phyloP scores from a whole-genome alignment of 2,888 invertebrate species.

The Nebria brevicollis region DNA sequence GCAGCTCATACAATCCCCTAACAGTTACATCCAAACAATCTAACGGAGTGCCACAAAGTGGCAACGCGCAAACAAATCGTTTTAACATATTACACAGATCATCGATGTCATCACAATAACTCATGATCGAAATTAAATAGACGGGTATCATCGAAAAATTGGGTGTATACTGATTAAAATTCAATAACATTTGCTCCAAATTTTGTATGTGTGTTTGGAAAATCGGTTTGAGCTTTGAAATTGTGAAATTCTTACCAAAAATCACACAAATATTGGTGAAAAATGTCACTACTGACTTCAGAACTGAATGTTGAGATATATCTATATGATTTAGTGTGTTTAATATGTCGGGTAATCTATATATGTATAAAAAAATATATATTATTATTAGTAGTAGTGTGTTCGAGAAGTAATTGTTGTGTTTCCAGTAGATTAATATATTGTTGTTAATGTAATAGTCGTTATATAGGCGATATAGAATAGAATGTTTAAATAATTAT shows the following conservation, averaged over 20 bases:
- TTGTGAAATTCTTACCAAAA: slow-evolving; percentile 74
- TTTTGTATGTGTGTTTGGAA: slow-evolving; percentile 69
- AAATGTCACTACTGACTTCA: slow-evolving; percentile 67
- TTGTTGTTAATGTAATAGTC: too few species aligned
- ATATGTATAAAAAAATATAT: too few species aligned
- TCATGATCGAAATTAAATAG: slow-evolving; percentile 69
- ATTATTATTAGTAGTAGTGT: too few species aligned
- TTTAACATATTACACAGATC: slow-evolving; percentile 69
- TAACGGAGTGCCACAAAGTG: slow-evolving; percentile 66
- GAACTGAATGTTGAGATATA: slow-evolving; percentile 64
- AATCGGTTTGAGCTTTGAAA: slow-evolving; percentile 67
- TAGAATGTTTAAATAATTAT: slow-evolving; percentile 8
- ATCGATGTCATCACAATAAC: slow-evolving; percentile 63
- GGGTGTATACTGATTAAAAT: slow-evolving; percentile 66
- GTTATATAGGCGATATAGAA: too few species aligned
- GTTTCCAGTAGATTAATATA: too few species aligned
- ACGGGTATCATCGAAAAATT: slow-evolving; percentile 70
- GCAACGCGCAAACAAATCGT: slow-evolving; percentile 67
- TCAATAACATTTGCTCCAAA: slow-evolving; percentile 72
- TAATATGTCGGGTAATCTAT: slow-evolving; percentile 69
- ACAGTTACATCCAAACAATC: slow-evolving; percentile 61
- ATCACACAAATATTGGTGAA: slow-evolving; percentile 71
- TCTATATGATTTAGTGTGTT: slow-evolving; percentile 68
- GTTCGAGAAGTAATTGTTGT: too few species aligned
- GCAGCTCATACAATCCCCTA: slow-evolving; percentile 57